Base-by-base conservation (phyloP, 1,140 invertebrate species). In the Zaprionus ornatus region DNA sequence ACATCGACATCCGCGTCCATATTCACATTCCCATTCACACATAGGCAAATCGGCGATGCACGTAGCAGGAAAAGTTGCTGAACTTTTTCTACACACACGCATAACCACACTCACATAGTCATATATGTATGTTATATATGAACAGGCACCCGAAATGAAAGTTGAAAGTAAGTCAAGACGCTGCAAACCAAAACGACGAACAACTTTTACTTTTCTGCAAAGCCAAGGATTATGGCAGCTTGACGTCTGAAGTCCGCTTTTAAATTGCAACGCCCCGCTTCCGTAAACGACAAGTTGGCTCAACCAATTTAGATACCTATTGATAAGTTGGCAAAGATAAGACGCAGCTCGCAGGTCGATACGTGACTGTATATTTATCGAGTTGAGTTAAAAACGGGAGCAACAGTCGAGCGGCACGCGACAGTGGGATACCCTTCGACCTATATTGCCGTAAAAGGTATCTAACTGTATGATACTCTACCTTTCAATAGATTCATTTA, bases 101-200 rank as follows among this genome's bases (percentile, higher is more conserved):
- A 27, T 4, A 57, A 35, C 40, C 13, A 54, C 23, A 57, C 42
- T 32, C 29, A 35, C 13, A 62, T 23, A 69, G 10, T 19, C 17
- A 42, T 17, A 12, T 10, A 32, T 3, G 9, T 32, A 32, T 32
- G 9, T n/a, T 12, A 37, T 17, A 9, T 9, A 10, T 5, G 7
- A 29, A 29, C 3, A 56, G 23, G 40, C 55, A 55, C 23, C 7
- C 19, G 57, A 56, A 83, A 80, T 80, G 80, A 87, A 87, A 84
- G 84, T 82, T 70, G 68, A 84, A 87, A 87, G 80, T 88, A 79
- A 87, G 84, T 84, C 84, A 87, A 88, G 83, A 80, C 61, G 76
- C 52, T 65, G 79, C 45, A 61, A 78, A 64, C 23, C 52, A 65
- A 56, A 62, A 59, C 60, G 50, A 32, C 77, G 50, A 63, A 57